These are phyloP conservation scores for Nesometra sesokonis DNA, from an alignment of 35 echinoderm and acorn worm species.

Conservation along the genomic window DNA sequence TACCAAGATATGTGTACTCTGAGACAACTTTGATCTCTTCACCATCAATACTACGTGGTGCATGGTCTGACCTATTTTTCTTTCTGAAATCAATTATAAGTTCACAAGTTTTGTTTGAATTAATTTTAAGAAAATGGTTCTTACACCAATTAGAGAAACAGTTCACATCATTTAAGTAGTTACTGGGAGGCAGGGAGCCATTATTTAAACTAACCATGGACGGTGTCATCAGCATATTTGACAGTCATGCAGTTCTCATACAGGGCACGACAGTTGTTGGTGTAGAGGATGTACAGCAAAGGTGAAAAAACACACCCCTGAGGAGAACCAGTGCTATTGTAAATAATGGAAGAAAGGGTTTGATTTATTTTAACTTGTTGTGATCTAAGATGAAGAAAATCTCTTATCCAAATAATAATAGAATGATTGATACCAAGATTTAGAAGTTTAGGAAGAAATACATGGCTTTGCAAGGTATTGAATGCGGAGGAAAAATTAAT, in stretches of 20 bases:
- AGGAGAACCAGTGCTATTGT: slow-evolving; percentile 3
- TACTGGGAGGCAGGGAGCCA: too few relatives aligned
- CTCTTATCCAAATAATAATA: neutral
- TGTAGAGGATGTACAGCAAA: slow-evolving; percentile 1
- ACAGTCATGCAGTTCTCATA: neutral
- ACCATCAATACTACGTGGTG: too few relatives aligned
- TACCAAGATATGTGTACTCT: neutral
- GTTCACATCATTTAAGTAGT: neutral
- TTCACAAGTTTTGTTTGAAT: neutral
- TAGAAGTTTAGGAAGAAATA: too few relatives aligned
- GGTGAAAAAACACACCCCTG: too few relatives aligned
- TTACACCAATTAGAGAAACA: neutral
- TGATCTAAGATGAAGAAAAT: too few relatives aligned
- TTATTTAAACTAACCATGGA: neutral
- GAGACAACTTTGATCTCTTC: neutral
- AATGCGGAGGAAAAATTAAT: neutral
- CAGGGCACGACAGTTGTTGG: neutral
- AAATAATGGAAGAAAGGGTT: too few relatives aligned
- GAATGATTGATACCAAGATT: neutral
- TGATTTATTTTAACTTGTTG: neutral
- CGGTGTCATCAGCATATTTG: neutral
- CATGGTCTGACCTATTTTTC: neutral
- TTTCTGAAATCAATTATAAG: neutral
- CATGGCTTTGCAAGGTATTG: too few relatives aligned
- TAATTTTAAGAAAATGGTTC: neutral